Evolutionary conservation across 2,113 vertebrate genomes (phyloP), one percentile per base, ranked within the genome.

Genomic region (Hylia prasina): DNA sequence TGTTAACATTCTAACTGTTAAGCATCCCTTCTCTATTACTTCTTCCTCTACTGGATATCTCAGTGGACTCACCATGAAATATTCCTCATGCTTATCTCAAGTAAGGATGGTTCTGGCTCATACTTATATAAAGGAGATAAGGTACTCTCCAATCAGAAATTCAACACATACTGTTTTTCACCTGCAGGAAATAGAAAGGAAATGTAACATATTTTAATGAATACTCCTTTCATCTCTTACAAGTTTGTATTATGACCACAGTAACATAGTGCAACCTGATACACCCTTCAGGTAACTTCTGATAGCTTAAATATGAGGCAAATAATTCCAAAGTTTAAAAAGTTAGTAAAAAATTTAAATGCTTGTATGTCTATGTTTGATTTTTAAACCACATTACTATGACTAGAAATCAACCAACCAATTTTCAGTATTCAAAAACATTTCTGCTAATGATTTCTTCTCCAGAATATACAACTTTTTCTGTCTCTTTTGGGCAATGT

Each of bases 351-450:
- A 33, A 6, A 39, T 5, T 48, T 17, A 81, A 79, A 48, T 45
- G 2, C 2, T 57, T 11, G 8, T 2, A 33, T 17, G 2, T 51
- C 13, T 4, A 22, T 24, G 9, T 14, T 70, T 47, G 30, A 30
- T 28, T 54, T 92, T 79, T 51, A 10, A 56, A 61, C 4, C 4
- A 13, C 20, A 45, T 47, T 76, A 42, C 10, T 54, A 9, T 1
- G 20, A 39, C 22, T 86, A 63, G 5, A 60, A 80, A 45, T 58
- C 58, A 82, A 35, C 3, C 16, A 73, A 42, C 0, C 1, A 39
- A 6, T 0, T 76, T 80, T 64, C 16, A 87, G 3, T 61, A 48
- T 53, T 33, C 30, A 86, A 50, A 82, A 17, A 42, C 1, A 8
- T 54, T 71, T 80, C 24, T 83, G 15, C 4, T 54, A 30, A 42